Percentiles rank a stretch among this genome's conserved stretches.
phyloP scores from a whole-genome alignment of 2,113 vertebrate genomes.

The Brachyistius frenatus region DNA sequence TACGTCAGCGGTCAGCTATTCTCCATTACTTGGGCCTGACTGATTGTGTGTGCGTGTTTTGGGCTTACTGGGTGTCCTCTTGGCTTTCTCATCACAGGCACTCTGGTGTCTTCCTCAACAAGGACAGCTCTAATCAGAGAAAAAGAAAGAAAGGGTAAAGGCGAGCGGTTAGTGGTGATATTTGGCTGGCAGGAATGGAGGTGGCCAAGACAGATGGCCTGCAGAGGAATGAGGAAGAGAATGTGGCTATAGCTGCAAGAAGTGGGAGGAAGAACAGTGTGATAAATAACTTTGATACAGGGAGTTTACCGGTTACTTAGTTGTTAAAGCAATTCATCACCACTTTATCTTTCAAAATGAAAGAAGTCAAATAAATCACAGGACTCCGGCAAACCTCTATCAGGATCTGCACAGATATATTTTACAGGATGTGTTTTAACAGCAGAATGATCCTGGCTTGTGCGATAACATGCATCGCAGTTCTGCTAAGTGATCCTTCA shows the following conservation, averaged over 20 bases:
- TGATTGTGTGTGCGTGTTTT: conserved; percentile 16
- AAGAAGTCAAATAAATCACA: conserved; percentile 8
- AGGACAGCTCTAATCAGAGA: conserved; percentile 26
- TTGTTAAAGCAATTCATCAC: conserved; percentile 22
- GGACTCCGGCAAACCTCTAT: conserved; percentile 12
- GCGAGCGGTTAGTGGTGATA: conserved; percentile 14
- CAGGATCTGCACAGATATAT: conserved; percentile 8
- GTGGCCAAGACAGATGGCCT: conserved; percentile 6
- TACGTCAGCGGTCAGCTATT: conserved; percentile 72
- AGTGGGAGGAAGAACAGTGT: not conserved
- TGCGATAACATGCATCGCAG: not conserved
- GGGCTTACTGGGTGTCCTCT: conserved; percentile 6
- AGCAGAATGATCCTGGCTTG: not conserved
- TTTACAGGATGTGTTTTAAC: conserved; percentile 12
- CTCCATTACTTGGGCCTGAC: conserved; percentile 23
- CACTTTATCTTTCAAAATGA: conserved; percentile 24
- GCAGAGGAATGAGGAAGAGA: not conserved
- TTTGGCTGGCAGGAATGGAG: conserved; percentile 10
- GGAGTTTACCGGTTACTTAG: conserved; percentile 15
- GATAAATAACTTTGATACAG: not conserved
- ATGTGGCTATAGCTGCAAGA: not conserved
- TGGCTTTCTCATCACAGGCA: conserved; percentile 6
- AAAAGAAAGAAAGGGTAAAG: conserved; percentile 5
- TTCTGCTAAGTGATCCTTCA: not conserved
- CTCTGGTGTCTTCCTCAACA: conserved; percentile 13